Conservation (phyloP, 2,113 vertebrate species). For the Salvelinus fontinalis region DNA sequence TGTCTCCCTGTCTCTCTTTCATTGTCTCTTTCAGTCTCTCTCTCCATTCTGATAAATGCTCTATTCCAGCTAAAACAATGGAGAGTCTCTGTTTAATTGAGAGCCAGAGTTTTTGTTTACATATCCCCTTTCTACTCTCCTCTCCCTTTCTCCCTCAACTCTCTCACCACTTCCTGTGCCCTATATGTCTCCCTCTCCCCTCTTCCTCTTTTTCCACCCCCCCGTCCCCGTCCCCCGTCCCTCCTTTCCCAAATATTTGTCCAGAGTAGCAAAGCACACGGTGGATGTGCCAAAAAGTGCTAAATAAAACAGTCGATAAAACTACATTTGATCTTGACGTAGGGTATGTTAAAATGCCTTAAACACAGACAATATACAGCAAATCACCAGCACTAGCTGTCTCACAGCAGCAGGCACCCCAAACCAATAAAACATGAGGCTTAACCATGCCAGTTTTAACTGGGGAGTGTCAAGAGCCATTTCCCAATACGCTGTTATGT, state of each 20-base stretch:
- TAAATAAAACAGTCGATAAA: too few species aligned
- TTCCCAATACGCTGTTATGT: neutral
- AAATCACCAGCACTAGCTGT: neutral
- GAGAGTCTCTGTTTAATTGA: neutral
- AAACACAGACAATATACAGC: neutral
- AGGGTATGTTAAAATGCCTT: neutral
- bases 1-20: neutral
- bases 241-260: neutral
- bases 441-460: neutral
- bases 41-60: neutral
- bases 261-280: neutral
- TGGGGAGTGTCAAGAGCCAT: neutral
- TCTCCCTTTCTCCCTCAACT: neutral
- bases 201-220: neutral
- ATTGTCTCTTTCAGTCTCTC: neutral
- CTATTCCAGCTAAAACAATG: constrained; percentile 3
- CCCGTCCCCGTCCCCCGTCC: too few species aligned
- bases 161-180: neutral
- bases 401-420: neutral
- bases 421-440: neutral
- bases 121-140: neutral
- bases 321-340: neutral
- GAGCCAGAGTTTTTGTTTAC: constrained; percentile 16
- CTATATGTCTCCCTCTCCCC: too few species aligned
- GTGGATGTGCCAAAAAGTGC: too few species aligned